Base-by-base conservation (phyloP, 2,113 vertebrate species). In the Tiliqua scincoides region DNA sequence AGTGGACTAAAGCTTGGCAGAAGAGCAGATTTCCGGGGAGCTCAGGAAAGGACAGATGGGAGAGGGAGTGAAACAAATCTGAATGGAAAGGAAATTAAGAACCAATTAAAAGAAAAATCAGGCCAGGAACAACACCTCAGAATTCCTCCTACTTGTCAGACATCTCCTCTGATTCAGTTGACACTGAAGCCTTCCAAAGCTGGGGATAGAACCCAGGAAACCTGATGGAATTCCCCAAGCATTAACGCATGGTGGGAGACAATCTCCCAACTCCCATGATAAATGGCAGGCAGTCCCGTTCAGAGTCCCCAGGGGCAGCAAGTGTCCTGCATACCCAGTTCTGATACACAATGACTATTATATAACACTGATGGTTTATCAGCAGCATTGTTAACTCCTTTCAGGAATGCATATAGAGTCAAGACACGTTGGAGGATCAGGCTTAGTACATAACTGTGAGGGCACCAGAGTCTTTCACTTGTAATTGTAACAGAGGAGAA, bases 1-100 rank as follows among this genome's bases (percentile, higher is more conserved):
- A 86, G 59, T 65, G 70, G 70, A 9, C 78, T 62, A 78, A 86
- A 62, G 76, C 54, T 54, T 23, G 7, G 67, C 43, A 80, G 84
- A 73, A 73, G 59, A 73, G 57, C 57, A 80, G 78, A 86, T 65
- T 86, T 81, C 78, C 78, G 71, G 43, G 82, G 85, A 86, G 78
- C 40, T 65, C 59, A 37, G 32, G 54, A 37, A 37, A 12, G 68
- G 43, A 86, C 85, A 86, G 85, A 43, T 86, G 85, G 67, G 40
- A 20, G 77, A 11, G 52, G n/a, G 61, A 43, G 37, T 71, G 27
- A 74, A 52, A 73, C 21, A 15, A 20, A 23, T 70, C 75, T 32
- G 30, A 11, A 20, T 25, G 35, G 48, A 72, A 15, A 14, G 72
- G 70, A 70, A 81, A 80, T 73, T 52, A 32, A 86, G 59, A 48